A percentile compares a stretch with the other conserved stretches of the same genome.
These are phyloP conservation scores for Drosophila eohydei DNA, from an alignment of 2,888 invertebrate genomes.

Conservation along the genomic window DNA sequence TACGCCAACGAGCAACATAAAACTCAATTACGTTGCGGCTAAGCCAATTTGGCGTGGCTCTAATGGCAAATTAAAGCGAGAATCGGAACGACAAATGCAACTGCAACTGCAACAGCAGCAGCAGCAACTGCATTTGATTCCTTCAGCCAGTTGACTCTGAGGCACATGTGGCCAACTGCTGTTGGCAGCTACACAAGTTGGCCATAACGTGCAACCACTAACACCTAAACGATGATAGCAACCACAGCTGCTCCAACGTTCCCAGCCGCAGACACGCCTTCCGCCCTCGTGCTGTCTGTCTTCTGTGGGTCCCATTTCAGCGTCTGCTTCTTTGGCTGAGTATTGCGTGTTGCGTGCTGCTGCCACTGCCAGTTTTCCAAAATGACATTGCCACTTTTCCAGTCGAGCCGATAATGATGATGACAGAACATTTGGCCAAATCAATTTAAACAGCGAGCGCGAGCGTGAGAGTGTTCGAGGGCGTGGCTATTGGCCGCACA, in stretches of 20 bases:
- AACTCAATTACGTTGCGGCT: slow-evolving; percentile 64
- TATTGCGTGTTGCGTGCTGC: slow-evolving; percentile 43
- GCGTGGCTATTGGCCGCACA: slow-evolving; percentile 30
- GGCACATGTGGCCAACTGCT: slow-evolving; percentile 32
- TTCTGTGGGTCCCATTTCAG: slow-evolving; percentile 4
- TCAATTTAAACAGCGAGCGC: slow-evolving; percentile 57
- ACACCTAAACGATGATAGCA: slow-evolving; percentile 39
- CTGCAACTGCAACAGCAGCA: slow-evolving; percentile 16
- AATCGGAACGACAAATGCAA: slow-evolving; percentile 23
- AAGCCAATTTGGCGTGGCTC: slow-evolving; percentile 44
- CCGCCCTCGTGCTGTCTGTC: neutral
- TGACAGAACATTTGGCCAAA: slow-evolving; percentile 70
- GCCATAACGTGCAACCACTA: slow-evolving; percentile 59
- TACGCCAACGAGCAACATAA: slow-evolving; percentile 31
- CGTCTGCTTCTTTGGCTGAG: slow-evolving; percentile 1
- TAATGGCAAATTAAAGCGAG: slow-evolving; percentile 49
- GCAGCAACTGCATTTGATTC: slow-evolving; percentile 40
- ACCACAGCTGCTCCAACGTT: slow-evolving; percentile 18
- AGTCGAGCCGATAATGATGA: slow-evolving; percentile 68
- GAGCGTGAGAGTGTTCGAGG: slow-evolving; percentile 18
- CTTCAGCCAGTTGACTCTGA: slow-evolving; percentile 20
- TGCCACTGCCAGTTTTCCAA: slow-evolving; percentile 25
- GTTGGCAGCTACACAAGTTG: slow-evolving; percentile 51
- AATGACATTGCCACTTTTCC: slow-evolving; percentile 57
- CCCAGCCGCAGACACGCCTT: neutral